Percentiles rank a stretch among this genome's conserved stretches.
Conservation (phyloP, 2,113 vertebrate genomes). For the Carassius auratus region DNA sequence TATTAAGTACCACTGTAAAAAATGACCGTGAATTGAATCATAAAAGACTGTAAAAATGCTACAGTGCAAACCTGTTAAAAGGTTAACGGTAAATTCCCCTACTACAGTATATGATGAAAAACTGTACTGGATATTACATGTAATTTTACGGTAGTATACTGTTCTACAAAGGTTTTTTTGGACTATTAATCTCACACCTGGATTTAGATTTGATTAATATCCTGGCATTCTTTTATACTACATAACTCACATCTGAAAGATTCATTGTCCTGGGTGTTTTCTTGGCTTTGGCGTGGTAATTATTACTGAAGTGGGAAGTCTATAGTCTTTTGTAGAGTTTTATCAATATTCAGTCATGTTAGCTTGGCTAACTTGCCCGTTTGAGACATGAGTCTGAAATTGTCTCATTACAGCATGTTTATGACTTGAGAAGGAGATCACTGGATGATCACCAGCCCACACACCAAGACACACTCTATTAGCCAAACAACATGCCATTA, state of each 20-base stretch:
- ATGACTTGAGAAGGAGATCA: neutral
- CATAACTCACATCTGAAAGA: neutral
- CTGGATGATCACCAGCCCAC: neutral
- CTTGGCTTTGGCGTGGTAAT: neutral
- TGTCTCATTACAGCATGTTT: neutral
- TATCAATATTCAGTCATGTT: neutral
- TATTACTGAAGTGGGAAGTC: neutral
- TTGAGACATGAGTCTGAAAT: constrained; percentile 1
- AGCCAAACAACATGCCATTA: neutral
- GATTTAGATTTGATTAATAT: constrained; percentile 1
- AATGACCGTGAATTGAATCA: too few relatives aligned
- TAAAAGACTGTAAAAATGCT: too few relatives aligned
- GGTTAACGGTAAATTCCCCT: too few relatives aligned
- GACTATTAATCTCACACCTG: neutral
- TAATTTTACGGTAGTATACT: too few relatives aligned
- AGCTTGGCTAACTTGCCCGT: neutral
- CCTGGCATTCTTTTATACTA: neutral
- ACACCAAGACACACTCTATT: neutral
- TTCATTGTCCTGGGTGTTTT: constrained; percentile 2
- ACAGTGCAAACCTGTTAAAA: too few relatives aligned
- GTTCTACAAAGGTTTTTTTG: too few relatives aligned
- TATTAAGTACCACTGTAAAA: neutral
- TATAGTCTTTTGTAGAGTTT: neutral
- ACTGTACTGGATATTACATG: too few relatives aligned
- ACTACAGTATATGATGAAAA: too few relatives aligned